Percentiles rank a stretch among this genome's conserved stretches.
These are phyloP conservation scores for Otocyon megalotis DNA, from an alignment of 2,113 vertebrate genomes.

Conservation along the genomic window DNA sequence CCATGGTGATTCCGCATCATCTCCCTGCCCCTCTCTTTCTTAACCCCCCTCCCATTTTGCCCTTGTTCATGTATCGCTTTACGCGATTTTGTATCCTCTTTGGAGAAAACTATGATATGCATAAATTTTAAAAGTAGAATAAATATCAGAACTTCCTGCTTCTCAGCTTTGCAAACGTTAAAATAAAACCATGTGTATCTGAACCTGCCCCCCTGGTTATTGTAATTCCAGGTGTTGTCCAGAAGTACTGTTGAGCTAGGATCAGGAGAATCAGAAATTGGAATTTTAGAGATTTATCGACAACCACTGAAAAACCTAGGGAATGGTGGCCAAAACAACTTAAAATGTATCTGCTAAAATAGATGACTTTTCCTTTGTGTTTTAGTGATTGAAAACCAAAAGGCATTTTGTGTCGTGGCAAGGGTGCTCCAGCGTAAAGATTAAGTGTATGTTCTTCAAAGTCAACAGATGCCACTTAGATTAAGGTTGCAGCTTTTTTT, in stretches of 20 bases:
- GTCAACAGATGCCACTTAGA: conserved; percentile 65
- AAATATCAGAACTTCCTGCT: not conserved
- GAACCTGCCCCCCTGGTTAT: not conserved
- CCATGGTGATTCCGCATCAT: not conserved
- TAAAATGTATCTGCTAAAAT: not conserved
- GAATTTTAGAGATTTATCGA: conserved; percentile 17
- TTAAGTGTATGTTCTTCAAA: conserved; percentile 46
- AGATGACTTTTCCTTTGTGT: not conserved
- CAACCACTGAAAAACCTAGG: not conserved
- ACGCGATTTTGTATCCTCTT: not conserved
- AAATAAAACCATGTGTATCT: not conserved
- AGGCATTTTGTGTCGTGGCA: not conserved
- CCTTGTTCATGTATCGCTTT: not conserved
- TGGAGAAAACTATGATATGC: not conserved
- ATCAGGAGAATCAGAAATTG: not conserved
- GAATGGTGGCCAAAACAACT: not conserved
- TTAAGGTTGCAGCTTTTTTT: conserved; percentile 23
- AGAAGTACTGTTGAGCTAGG: not conserved
- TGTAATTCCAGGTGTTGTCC: not conserved
- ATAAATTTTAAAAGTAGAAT: conserved; percentile 21
- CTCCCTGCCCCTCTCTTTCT: not conserved
- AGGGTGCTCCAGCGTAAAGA: not conserved
- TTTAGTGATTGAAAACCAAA: conserved; percentile 50
- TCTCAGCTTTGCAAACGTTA: conserved; percentile 5
- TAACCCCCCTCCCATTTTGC: not conserved